Conservation (phyloP, 2,113 vertebrate genomes). For the Hemiscyllium ocellatum region DNA sequence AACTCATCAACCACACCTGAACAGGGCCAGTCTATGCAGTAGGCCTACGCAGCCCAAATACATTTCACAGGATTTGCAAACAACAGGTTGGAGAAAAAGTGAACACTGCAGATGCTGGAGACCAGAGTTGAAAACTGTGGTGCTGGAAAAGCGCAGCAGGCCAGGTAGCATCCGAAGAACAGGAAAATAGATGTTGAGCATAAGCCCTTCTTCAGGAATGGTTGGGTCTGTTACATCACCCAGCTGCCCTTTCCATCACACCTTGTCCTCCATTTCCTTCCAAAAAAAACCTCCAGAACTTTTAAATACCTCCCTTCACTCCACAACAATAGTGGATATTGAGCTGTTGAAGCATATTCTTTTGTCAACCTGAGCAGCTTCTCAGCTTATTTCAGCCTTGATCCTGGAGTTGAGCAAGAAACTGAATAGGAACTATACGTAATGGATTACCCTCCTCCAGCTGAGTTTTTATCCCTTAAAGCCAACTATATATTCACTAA, state of each 20-base stretch:
- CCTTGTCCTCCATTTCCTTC: background rate
- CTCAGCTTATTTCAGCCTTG: background rate
- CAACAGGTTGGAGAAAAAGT: background rate
- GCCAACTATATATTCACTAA: background rate
- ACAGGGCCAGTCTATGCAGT: background rate
- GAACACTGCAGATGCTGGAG: too few species aligned
- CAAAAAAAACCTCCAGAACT: background rate
- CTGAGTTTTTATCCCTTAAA: background rate
- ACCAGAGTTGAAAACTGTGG: too few species aligned
- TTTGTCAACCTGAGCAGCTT: background rate
- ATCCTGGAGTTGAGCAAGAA: background rate
- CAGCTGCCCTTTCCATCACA: background rate
- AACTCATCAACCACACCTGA: background rate
- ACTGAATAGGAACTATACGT: background rate
- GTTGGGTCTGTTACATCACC: background rate
- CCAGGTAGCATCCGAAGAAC: too few species aligned
- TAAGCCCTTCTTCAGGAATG: too few species aligned
- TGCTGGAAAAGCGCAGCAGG: too few species aligned
- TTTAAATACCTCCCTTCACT: background rate
- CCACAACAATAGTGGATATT: too few species aligned
- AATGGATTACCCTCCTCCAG: background rate
- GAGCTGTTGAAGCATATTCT: background rate
- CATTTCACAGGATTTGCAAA: background rate
- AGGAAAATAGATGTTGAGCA: too few species aligned
- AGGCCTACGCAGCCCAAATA: background rate